phyloP scores from a whole-genome alignment of 2,797 vertebrate species.

The Sus cebifrons region DNA sequence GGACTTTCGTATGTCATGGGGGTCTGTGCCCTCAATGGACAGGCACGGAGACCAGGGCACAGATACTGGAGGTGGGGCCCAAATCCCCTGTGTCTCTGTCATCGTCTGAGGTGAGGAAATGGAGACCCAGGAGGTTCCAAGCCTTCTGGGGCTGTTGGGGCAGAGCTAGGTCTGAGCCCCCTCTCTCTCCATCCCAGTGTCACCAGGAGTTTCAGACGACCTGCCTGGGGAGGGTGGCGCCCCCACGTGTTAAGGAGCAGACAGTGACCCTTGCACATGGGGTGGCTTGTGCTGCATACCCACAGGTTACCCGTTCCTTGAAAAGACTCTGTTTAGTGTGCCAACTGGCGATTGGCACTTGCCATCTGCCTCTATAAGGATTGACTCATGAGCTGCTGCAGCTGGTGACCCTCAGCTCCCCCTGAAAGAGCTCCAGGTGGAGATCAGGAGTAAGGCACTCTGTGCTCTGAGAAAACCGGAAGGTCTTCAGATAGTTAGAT shows the following conservation, averaged over 20 bases:
- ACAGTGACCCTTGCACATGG: neutral
- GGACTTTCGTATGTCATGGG: neutral
- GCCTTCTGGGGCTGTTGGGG: neutral
- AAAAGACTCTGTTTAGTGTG: neutral
- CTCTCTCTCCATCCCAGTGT: neutral
- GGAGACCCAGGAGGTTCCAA: neutral
- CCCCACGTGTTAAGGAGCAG: neutral
- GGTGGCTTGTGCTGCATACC: neutral
- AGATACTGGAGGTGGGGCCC: neutral
- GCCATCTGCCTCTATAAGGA: too few relatives aligned
- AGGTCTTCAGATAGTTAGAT: too few relatives aligned
- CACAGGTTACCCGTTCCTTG: accelerated
- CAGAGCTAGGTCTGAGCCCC: neutral
- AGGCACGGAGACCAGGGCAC: too few relatives aligned
- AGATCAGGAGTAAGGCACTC: too few relatives aligned
- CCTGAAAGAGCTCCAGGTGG: too few relatives aligned
- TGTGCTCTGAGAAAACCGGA: too few relatives aligned
- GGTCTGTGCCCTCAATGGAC: neutral
- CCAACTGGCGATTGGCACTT: too few relatives aligned
- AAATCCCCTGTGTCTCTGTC: neutral
- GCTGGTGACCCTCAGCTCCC: too few relatives aligned
- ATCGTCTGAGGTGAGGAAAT: neutral
- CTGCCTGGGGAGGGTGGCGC: accelerated
- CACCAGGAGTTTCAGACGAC: accelerated
- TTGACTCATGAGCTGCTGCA: too few relatives aligned